Conservation (phyloP, 2,888 invertebrate genomes). For the Laothoe populi region DNA sequence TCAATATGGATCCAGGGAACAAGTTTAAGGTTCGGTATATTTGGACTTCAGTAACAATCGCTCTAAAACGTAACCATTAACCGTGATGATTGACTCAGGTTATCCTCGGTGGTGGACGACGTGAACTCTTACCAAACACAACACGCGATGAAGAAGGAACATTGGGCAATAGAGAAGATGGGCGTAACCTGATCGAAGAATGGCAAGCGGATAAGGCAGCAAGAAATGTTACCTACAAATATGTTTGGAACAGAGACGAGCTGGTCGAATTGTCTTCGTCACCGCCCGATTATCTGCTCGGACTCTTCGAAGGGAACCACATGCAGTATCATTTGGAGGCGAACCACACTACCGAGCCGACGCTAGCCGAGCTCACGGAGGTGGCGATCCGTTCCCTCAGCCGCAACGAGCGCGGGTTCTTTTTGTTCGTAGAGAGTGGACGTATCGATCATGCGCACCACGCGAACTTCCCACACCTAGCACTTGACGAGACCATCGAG, state of each 20-base stretch:
- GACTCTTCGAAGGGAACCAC: slow-evolving; percentile 86
- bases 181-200: slow-evolving; percentile 86
- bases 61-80: neutral
- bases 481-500: slow-evolving; percentile 88
- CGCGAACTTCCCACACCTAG: slow-evolving; percentile 76
- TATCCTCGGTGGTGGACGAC: slow-evolving; percentile 89
- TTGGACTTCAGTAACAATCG: too few species aligned
- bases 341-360: slow-evolving; percentile 79
- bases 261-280: slow-evolving; percentile 68
- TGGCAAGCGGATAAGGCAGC: slow-evolving; percentile 83
- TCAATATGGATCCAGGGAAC: slow-evolving; percentile 86
- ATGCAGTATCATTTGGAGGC: slow-evolving; percentile 87
- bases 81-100: slow-evolving; percentile 68
- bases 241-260: slow-evolving; percentile 85
- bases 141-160: slow-evolving; percentile 77
- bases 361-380: slow-evolving; percentile 75
- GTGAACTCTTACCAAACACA: slow-evolving; percentile 84
- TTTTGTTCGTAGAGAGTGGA: slow-evolving; percentile 89
- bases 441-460: slow-evolving; percentile 88
- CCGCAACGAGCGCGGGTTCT: slow-evolving; percentile 87
- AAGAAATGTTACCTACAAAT: slow-evolving; percentile 63
- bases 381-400: slow-evolving; percentile 88
- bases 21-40: too few species aligned
- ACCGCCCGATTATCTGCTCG: slow-evolving; percentile 86
- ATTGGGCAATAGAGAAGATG: slow-evolving; percentile 80